These are phyloP conservation scores for Zoanthus sansibaricus DNA, from an alignment of 92 coral and sea anemone species.

Conservation along the genomic window DNA sequence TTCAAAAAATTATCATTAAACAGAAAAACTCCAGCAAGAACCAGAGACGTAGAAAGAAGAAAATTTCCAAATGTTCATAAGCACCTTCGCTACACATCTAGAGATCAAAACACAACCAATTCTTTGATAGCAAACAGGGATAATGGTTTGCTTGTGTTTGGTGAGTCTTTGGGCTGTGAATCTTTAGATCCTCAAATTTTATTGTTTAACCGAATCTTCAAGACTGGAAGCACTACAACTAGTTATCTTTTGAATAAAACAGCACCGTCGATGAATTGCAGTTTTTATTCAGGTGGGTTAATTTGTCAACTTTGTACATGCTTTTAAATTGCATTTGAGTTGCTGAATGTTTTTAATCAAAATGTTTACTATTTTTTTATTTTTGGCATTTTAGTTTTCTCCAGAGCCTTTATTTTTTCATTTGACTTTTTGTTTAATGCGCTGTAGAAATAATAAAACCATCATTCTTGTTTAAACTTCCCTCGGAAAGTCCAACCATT, in stretches of 20 bases:
- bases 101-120: neutral
- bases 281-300: constrained; percentile 52
- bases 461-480: no score
- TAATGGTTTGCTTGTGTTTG: constrained; percentile 34
- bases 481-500: no score
- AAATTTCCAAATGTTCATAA: no score
- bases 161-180: constrained; percentile 33
- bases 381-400: no score
- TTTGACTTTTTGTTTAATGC: no score
- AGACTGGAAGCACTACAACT: constrained; percentile 81
- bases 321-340: no score
- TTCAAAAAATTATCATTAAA: neutral
- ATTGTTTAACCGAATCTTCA: constrained; percentile 75
- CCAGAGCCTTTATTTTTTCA: no score
- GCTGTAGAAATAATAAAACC: no score
- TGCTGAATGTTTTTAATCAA: no score
- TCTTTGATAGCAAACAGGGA: neutral
- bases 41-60: neutral
- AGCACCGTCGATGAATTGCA: constrained; percentile 43
- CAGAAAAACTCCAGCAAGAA: neutral
- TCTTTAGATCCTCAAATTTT: constrained; percentile 73
- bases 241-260: constrained; percentile 31
- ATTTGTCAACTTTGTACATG: neutral
- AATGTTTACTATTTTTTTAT: no score
- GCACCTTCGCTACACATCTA: neutral